Base-by-base conservation (phyloP, 2,113 vertebrate genomes). In the Dascyllus trimaculatus region DNA sequence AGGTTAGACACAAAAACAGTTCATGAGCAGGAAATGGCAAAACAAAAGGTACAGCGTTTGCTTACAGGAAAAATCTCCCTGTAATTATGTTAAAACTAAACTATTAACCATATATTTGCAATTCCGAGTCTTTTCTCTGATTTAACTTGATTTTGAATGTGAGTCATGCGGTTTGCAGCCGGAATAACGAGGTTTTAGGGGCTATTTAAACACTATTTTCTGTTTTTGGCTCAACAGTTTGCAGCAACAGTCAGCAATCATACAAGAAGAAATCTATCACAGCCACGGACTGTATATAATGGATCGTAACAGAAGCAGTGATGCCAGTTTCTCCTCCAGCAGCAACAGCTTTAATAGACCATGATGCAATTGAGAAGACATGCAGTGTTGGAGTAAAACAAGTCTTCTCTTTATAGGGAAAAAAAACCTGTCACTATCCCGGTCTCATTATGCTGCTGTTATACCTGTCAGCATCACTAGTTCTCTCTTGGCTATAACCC, bases 301-400 rank as follows among this genome's bases (percentile, higher is more conserved):
- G 38, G 48, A 81, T 70, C 26, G 45, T 21, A 46, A 22, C 32
- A 67, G 25, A 25, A 48, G 11, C 72, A 68, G 65, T 40, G n/a
- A 60, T 45, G 56, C n/a, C 46, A 46, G 15, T 29, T 61, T 64
- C 25, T 29, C 59, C 25, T 48, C 21, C 70, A 26, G 54, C 48
- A 54, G 53, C 29, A 60, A 62, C 56, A 73, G 11, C 35, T 69
- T 64, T 74, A 69, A 84, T 67, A 43, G 45, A 80, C 54, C 38
- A 48, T 67, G 81, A 69, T 88, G 73, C 70, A 89, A 75, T 13
- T 45, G 53, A 65, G 57, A 78, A 70, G 78, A 81, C 72, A 65
- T 57, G 35, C 59, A 53, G 59, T 5, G 56, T 77, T 67, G 48
- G 48, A 75, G 21, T 76, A 75, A 64, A 85, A 68, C 67, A 17